Conservation (phyloP, 2,113 vertebrate genomes). For the Eurypyga helias region DNA sequence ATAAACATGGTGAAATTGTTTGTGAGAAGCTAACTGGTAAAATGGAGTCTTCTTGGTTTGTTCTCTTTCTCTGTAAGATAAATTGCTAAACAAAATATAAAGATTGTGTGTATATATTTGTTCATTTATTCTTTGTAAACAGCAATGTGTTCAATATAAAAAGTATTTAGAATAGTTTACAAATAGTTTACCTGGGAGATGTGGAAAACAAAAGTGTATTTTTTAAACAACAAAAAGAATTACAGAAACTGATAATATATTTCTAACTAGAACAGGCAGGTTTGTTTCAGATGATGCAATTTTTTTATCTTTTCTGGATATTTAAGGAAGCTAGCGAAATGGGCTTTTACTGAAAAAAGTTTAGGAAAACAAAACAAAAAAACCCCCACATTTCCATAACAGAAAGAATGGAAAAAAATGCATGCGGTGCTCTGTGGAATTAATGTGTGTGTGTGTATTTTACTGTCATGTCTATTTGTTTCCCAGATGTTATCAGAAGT, state of each 20-base stretch:
- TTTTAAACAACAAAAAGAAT: not conserved
- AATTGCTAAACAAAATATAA: not conserved
- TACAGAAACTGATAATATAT: not conserved
- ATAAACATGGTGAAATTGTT: not conserved
- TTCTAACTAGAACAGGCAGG: not conserved
- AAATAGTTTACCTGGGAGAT: not conserved
- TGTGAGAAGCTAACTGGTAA: not conserved
- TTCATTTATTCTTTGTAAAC: not conserved
- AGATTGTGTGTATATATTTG: not conserved
- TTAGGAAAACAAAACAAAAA: not conserved
- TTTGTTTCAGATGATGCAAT: not conserved
- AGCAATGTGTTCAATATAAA: not conserved
- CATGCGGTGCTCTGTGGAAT: not conserved
- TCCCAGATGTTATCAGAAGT: not conserved
- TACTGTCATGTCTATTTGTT: not conserved
- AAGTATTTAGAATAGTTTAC: not conserved
- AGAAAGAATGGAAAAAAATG: rapidly evolving
- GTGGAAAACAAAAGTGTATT: not conserved
- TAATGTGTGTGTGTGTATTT: not conserved
- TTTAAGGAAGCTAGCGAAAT: not conserved
- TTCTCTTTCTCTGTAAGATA: not conserved
- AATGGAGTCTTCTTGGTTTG: not conserved
- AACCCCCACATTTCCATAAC: not conserved
- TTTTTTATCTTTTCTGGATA: not conserved
- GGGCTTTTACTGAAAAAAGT: not conserved